Percentiles rank a stretch among this genome's conserved stretches.
Conservation (phyloP, 2,797 vertebrate species). For the Syndactyla subalaris region DNA sequence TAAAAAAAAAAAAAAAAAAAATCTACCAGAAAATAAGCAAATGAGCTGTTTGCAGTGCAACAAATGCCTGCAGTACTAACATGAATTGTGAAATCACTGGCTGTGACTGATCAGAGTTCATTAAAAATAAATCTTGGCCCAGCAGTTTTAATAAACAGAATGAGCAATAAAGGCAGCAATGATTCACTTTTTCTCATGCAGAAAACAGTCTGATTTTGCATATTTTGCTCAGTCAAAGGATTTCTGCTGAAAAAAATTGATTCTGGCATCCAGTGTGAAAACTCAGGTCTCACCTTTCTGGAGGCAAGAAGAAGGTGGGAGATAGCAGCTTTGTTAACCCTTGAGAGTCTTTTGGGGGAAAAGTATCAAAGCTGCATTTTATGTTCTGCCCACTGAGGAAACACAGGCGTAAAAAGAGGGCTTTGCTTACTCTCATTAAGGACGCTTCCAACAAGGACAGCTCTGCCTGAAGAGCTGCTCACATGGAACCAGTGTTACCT, state of each 20-base stretch:
- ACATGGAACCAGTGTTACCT: fast-evolving
- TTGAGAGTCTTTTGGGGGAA: neutral
- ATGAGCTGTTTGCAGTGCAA: slow-evolving; percentile 35
- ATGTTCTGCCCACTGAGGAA: neutral
- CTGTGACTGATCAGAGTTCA: slow-evolving; percentile 62
- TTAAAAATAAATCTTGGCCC: slow-evolving; percentile 62
- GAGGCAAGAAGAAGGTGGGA: neutral
- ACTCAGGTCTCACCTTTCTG: neutral
- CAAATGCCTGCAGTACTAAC: slow-evolving; percentile 32
- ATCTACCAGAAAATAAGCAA: slow-evolving; percentile 49
- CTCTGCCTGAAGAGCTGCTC: neutral
- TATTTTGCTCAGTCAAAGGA: slow-evolving; percentile 29
- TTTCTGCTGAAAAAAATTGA: neutral
- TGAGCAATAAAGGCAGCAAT: slow-evolving; percentile 17
- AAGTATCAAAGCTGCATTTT: neutral
- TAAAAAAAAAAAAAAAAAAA: neutral
- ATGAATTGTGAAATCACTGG: slow-evolving; percentile 51
- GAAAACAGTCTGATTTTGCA: slow-evolving; percentile 20
- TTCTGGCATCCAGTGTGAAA: neutral
- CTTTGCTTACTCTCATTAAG: fast-evolving
- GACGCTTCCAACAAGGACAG: fast-evolving
- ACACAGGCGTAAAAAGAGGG: neutral
- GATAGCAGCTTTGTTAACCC: neutral
- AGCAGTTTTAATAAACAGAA: slow-evolving; percentile 44
- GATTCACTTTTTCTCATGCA: slow-evolving; percentile 30